phyloP scores from a whole-genome alignment of 2,888 invertebrate genomes.

The Itoplectis maculator region DNA sequence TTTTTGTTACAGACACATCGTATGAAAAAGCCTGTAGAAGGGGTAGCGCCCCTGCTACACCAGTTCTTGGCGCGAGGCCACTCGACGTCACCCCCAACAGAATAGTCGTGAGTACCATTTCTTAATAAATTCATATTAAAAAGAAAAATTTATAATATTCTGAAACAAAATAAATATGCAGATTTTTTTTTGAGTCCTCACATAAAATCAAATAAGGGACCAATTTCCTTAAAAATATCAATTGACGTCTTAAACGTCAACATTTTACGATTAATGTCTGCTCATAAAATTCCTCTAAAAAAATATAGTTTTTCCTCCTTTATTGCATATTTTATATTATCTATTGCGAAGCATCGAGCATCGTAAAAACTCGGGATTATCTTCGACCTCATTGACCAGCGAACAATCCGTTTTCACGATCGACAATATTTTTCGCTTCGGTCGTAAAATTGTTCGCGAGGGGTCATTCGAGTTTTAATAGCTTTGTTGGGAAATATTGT shows the following conservation, averaged over 20 bases:
- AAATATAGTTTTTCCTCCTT: neutral
- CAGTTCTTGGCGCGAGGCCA: slow-evolving; percentile 89
- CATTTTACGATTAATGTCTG: neutral
- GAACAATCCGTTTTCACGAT: neutral
- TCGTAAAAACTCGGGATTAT: neutral
- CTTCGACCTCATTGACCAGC: neutral
- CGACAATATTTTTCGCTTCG: neutral
- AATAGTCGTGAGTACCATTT: slow-evolving; percentile 88
- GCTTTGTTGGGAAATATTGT: slow-evolving; percentile 39
- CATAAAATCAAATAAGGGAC: neutral
- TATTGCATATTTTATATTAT: neutral
- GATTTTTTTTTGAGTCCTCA: neutral
- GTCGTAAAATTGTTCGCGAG: slow-evolving; percentile 36
- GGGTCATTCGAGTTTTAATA: slow-evolving; percentile 35
- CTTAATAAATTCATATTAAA: neutral
- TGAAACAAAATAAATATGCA: too few relatives aligned
- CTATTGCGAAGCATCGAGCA: neutral
- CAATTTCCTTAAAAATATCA: neutral
- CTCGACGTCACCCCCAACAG: slow-evolving; percentile 91
- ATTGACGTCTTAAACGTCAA: neutral
- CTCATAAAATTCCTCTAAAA: neutral
- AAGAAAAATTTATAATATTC: too few relatives aligned
- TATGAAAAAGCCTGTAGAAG: slow-evolving; percentile 96
- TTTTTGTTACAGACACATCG: slow-evolving; percentile 91
- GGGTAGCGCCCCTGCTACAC: slow-evolving; percentile 93